Percentiles rank a stretch among this genome's conserved stretches.
Conservation (phyloP, 2,888 invertebrate genomes). For the Pomacea canaliculata region DNA sequence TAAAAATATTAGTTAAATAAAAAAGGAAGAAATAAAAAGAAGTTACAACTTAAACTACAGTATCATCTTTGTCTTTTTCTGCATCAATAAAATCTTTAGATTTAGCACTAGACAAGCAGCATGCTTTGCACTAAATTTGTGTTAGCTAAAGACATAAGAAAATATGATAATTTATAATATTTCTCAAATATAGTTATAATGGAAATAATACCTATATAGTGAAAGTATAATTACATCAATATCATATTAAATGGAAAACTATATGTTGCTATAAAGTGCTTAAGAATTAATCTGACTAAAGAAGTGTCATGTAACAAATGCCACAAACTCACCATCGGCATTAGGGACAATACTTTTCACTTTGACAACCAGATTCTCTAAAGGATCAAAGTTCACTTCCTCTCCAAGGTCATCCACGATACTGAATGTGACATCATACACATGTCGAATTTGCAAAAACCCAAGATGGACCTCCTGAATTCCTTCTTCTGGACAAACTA, state of each 20-base stretch:
- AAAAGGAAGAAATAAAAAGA: no score
- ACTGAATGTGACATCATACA: slow-evolving; percentile 62
- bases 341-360: slow-evolving; percentile 48
- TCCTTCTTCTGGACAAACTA: slow-evolving; percentile 42
- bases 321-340: slow-evolving; percentile 54
- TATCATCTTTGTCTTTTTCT: no score
- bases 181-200: no score
- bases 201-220: no score
- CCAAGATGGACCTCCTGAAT: slow-evolving; percentile 65
- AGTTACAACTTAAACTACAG: no score
- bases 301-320: no score
- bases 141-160: neutral
- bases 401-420: slow-evolving; percentile 55
- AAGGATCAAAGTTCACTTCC: slow-evolving; percentile 55
- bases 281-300: no score
- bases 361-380: slow-evolving; percentile 58
- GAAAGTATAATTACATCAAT: no score
- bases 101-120: neutral
- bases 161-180: neutral
- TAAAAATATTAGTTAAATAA: neutral
- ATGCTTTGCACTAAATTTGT: neutral
- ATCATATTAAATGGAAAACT: no score
- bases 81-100: no score
- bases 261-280: no score
- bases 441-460: slow-evolving; percentile 67